A percentile compares a stretch with the other conserved stretches of the same genome.
Conservation (phyloP, 2,113 vertebrate species). For the Urocynchramus pylzowi region DNA sequence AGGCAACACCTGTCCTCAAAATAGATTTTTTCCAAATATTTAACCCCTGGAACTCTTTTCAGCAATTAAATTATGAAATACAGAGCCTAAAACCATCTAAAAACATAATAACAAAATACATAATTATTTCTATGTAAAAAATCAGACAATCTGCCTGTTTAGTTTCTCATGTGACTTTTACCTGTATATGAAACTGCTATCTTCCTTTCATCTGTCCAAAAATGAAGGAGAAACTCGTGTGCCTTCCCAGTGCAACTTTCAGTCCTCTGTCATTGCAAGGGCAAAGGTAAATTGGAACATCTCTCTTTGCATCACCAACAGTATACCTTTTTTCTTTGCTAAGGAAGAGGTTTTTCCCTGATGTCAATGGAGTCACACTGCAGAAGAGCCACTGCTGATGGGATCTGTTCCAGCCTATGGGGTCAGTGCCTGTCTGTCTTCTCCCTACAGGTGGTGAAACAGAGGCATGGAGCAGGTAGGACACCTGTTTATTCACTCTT, state of each 20-base stretch:
- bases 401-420: background rate
- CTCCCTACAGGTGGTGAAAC: background rate
- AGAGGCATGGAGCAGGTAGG: background rate
- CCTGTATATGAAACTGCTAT: background rate
- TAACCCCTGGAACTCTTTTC: background rate
- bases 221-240: background rate
- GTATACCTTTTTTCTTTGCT: background rate
- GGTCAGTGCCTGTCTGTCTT: background rate
- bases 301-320: background rate
- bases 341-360: background rate
- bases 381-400: background rate
- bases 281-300: background rate
- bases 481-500: background rate
- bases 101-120: background rate
- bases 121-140: background rate
- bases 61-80: background rate
- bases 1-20: background rate
- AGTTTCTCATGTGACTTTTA: background rate
- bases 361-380: background rate
- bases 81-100: background rate
- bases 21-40: background rate
- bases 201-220: background rate
- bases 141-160: background rate
- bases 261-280: background rate
- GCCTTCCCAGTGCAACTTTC: background rate